Evolutionary conservation across 2,888 invertebrate species (phyloP).

Genomic region (Proisotoma minuta): DNA sequence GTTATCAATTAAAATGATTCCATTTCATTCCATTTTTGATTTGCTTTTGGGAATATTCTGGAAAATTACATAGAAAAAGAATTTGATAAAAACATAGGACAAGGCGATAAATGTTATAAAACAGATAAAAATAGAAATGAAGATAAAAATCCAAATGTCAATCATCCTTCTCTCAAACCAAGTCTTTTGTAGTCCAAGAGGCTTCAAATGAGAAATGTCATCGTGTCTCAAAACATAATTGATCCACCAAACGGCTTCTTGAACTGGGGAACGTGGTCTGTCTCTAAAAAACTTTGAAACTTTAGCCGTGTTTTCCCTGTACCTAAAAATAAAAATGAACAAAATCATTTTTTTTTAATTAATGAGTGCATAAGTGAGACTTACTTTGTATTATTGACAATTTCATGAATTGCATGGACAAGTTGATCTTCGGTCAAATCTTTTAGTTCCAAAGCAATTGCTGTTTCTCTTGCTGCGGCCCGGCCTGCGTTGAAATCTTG

Average conservation of each 20-base stretch:
- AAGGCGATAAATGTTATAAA: too few relatives aligned
- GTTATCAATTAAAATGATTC: too few relatives aligned
- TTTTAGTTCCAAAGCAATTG: constrained; percentile 30
- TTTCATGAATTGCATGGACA: constrained; percentile 21
- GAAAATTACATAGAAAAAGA: too few relatives aligned
- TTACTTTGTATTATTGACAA: constrained; percentile 22
- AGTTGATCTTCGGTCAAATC: constrained; percentile 21
- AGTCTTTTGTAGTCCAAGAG: constrained; percentile 14
- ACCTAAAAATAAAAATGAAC: constrained; percentile 22
- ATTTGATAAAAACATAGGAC: too few relatives aligned
- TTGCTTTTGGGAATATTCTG: too few relatives aligned
- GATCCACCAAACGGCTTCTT: constrained; percentile 27
- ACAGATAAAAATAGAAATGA: too few relatives aligned
- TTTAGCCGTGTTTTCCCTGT: constrained; percentile 18
- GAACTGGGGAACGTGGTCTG: constrained; percentile 17
- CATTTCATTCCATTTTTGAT: too few relatives aligned
- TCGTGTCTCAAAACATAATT: constrained; percentile 27
- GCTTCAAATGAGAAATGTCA: constrained; percentile 22
- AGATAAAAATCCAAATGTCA: constrained; percentile 24
- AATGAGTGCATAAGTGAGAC: not conserved
- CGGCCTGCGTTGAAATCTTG: constrained; percentile 36
- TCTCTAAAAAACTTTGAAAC: constrained; percentile 26
- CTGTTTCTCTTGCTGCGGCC: constrained; percentile 22
- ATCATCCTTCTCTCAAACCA: constrained; percentile 32
- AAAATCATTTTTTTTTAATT: not conserved